Conservation (phyloP, 1,140 invertebrate genomes). For the Macrobrachium nipponense region DNA sequence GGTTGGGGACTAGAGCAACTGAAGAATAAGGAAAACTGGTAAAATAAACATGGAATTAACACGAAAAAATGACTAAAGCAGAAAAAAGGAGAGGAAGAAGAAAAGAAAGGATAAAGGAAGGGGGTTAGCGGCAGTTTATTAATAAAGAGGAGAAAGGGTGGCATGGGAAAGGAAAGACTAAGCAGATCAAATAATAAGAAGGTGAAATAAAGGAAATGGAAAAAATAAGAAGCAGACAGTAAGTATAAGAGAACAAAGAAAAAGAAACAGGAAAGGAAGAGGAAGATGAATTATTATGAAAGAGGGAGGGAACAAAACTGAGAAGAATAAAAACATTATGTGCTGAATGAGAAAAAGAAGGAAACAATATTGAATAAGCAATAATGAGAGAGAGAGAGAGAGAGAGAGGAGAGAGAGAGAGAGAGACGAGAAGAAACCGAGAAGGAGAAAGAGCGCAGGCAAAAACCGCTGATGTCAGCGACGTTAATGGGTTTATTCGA, state of each 20-base stretch:
- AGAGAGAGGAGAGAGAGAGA: no score
- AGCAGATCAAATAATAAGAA: not conserved
- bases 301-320: no score
- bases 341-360: not conserved
- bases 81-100: not conserved
- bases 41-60: not conserved
- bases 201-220: not conserved
- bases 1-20: not conserved
- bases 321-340: not conserved
- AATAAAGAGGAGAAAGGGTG: not conserved
- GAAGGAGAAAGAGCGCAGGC: not conserved
- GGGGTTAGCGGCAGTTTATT: no score
- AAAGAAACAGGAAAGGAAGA: not conserved
- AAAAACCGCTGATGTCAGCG: not conserved
- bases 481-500: not conserved
- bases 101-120: not conserved
- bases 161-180: not conserved
- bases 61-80: not conserved
- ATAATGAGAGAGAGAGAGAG: not conserved
- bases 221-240: no score
- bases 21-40: not conserved
- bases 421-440: not conserved
- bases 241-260: not conserved
- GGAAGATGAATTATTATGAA: not conserved
- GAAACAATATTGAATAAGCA: not conserved